Base-by-base conservation (phyloP, 2,797 vertebrate genomes). In the Heteromormyrus szaboi region DNA sequence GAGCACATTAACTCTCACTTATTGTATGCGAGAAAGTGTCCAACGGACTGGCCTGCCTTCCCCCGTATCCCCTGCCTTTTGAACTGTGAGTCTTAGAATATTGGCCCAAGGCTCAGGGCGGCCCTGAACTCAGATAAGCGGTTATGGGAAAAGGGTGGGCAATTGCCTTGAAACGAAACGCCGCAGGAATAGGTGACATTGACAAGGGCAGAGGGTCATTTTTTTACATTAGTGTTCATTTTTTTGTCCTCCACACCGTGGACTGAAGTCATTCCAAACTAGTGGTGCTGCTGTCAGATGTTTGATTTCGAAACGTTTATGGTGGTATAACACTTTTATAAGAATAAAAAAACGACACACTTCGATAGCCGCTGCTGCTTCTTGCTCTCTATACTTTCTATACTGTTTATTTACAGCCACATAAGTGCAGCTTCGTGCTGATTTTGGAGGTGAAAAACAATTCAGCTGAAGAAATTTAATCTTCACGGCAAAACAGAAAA, bases 21-120 rank as follows among this genome's bases (percentile, higher is more conserved):
- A 68, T 33, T 68, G 65, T 33, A 68, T 68, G 65, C 4, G 29
- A 33, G 65, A 72, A 72, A 17, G 65, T 33, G 65, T 72, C 29
- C 99, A 1, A 97, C 99, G 2, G 98, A 98, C 37, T n/a, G 37
- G 37, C 37, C 33, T 79, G 37, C 72, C 72, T 19, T 76, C 68
- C 68, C 11, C 5, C 4, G 4, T 17, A 41, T 79, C 33, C 4
- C 4, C 33, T 37, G 68, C 68, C 68, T 37, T 33, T 17, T 79
- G 72, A n/a, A 44, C 72, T 41, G 33, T 76, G 22, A 33, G 17
- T 72, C 29, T 37, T 33, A 72, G 29, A 62, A 25, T 14, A 72
- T 37, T 72, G 65, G 65, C 65, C 12, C 72, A 79, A 44, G 37
- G 72, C 72, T 79, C 72, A 44, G 25, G 25, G 17, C 6, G 7